Conservation (phyloP, 1,140 invertebrate genomes). For the Bombus turneri region DNA sequence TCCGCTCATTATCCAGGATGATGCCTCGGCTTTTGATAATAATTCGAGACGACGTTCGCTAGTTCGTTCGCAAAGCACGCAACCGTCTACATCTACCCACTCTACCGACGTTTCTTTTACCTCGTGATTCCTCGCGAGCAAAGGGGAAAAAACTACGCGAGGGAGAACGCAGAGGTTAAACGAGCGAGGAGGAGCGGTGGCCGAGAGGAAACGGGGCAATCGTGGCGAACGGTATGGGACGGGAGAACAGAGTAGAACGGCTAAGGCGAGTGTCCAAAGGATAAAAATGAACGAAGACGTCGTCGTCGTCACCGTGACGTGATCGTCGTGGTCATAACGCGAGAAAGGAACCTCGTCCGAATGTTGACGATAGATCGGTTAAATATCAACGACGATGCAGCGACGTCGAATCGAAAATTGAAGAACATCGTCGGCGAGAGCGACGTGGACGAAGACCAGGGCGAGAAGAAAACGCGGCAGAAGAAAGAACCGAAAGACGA, state of each 20-base stretch:
- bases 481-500: slow-evolving; percentile 1
- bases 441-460: not conserved
- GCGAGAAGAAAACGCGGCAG: not conserved
- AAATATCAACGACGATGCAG: no score
- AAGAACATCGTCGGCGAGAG: not conserved
- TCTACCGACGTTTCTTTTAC: slow-evolving; percentile 15
- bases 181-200: no score
- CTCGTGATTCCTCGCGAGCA: slow-evolving; percentile 23
- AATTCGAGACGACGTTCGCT: slow-evolving; percentile 57
- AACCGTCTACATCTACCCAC: slow-evolving; percentile 23
- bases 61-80: slow-evolving; percentile 51
- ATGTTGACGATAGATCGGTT: no score
- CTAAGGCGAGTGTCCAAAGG: no score
- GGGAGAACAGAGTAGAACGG: no score
- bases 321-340: no score
- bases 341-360: no score
- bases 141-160: slow-evolving; percentile 17
- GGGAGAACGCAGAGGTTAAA: slow-evolving; percentile 5
- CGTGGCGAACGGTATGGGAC: not conserved
- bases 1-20: slow-evolving; percentile 71
- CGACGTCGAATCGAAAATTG: no score
- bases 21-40: slow-evolving; percentile 68
- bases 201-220: not conserved
- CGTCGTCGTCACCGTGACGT: no score
- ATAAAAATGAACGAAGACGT: no score